A percentile compares a stretch with the other conserved stretches of the same genome.
Evolutionary conservation across 1,140 invertebrate genomes (phyloP).

Genomic region (Mylabris phalerata): DNA sequence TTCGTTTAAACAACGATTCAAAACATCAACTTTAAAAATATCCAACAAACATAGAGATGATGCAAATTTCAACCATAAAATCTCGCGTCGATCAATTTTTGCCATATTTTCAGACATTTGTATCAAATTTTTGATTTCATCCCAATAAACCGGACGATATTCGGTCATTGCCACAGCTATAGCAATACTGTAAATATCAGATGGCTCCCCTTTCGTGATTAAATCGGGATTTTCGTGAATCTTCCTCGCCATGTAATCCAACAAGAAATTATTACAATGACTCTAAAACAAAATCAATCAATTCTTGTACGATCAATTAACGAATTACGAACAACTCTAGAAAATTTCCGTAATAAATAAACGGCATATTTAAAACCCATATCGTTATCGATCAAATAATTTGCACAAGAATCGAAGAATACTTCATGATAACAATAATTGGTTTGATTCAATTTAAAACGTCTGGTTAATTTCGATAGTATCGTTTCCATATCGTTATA

Average conservation of each 20-base stretch:
- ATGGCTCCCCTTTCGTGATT: slow-evolving; percentile 34
- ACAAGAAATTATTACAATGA: slow-evolving; percentile 47
- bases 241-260: slow-evolving; percentile 49
- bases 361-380: slow-evolving; percentile 46
- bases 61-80: slow-evolving; percentile 46
- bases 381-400: slow-evolving; percentile 45
- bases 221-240: slow-evolving; percentile 39
- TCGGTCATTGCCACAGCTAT: slow-evolving; percentile 48
- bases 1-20: slow-evolving; percentile 46
- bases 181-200: slow-evolving; percentile 44
- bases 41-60: slow-evolving; percentile 49
- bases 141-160: slow-evolving; percentile 53
- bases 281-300: slow-evolving; percentile 38
- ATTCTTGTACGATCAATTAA: slow-evolving; percentile 14
- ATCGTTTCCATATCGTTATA: slow-evolving; percentile 45
- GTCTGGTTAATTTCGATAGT: slow-evolving; percentile 40
- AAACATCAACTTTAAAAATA: slow-evolving; percentile 47
- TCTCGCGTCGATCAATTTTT: slow-evolving; percentile 32
- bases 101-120: slow-evolving; percentile 38
- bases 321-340: slow-evolving; percentile 44
- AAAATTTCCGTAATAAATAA: slow-evolving; percentile 45
- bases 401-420: slow-evolving; percentile 46
- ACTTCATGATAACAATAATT: slow-evolving; percentile 51
- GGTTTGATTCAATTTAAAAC: slow-evolving; percentile 41
- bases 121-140: slow-evolving; percentile 42